Evolutionary conservation across 2,888 invertebrate species (phyloP), one percentile per base, ranked within the genome.

Genomic region (Halocaridina rubra): DNA sequence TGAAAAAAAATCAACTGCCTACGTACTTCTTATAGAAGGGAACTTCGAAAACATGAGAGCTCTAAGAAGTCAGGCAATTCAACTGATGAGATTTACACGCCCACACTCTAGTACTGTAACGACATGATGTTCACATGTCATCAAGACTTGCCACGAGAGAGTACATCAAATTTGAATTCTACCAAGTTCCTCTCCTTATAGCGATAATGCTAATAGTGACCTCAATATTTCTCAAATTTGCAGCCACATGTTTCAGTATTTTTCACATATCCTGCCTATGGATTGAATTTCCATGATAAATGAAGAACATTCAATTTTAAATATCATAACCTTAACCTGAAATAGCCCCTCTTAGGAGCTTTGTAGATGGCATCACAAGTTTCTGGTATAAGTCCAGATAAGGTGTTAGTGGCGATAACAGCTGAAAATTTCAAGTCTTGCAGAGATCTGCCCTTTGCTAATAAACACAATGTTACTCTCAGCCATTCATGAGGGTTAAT

Each of bases 401-500:
- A 53, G 53, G 53, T 53, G 39, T 39, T 39, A 19, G 76, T 24
- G 19, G 29, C n/a, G 19, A 74, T 74, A 5, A 46, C 46, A 74
- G 22, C 74, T 46, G 74, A 74, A n/a, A n/a, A n/a, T n/a, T n/a
- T n/a, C n/a, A n/a, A n/a, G n/a, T n/a, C n/a, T n/a, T n/a, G n/a
- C n/a, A 74, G 24, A 46, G 1, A 19, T 61, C 53, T 29, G 13
- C 80, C 80, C 30, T 46, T 80, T 53, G 80, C 80, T 71, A 80
- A 53, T 16, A 71, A 80, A 30, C 80, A 13, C 46, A 80, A 30
- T 80, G 80, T 80, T 53, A 71, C 80, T 10, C 16, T 71, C 53
- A 71, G 72, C 13, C 80, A 29, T 30, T 80, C 80, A 71, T 80
- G 80, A 71, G 80, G 80, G n/a, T n/a, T 80, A 32, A 80, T 80